Conservation (phyloP, 2,113 vertebrate genomes). For the Equus przewalskii region DNA sequence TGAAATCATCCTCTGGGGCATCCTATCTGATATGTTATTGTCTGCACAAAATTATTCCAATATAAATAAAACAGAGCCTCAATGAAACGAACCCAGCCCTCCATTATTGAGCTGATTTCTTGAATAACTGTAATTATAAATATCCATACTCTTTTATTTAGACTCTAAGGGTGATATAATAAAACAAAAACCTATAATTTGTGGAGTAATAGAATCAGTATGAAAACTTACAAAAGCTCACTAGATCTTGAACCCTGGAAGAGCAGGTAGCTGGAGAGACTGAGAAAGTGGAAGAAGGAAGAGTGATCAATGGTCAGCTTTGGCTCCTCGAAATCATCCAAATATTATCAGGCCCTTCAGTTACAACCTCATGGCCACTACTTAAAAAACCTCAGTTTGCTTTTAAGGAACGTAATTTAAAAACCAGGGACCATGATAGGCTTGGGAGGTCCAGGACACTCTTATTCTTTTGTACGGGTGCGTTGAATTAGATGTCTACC, state of each 20-base stretch:
- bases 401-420: not conserved
- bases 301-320: not conserved
- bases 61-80: constrained; percentile 17
- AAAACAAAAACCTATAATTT: not conserved
- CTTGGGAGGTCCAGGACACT: not conserved
- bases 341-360: not conserved
- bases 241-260: not conserved
- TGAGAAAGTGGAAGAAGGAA: fast-evolving
- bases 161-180: not conserved
- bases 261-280: not conserved
- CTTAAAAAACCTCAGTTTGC: not conserved
- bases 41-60: not conserved
- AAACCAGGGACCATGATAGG: not conserved
- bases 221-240: not conserved
- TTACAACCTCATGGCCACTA: not conserved
- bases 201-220: not conserved
- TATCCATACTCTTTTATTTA: not conserved
- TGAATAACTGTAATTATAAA: not conserved
- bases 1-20: not conserved
- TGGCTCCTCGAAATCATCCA: not conserved
- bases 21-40: not conserved
- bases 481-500: not conserved
- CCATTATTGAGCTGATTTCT: not conserved
- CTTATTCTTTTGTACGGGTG: no score
- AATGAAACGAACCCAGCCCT: not conserved